Base-by-base conservation (phyloP, 2,888 invertebrate species). In the Tetropium fuscum region DNA sequence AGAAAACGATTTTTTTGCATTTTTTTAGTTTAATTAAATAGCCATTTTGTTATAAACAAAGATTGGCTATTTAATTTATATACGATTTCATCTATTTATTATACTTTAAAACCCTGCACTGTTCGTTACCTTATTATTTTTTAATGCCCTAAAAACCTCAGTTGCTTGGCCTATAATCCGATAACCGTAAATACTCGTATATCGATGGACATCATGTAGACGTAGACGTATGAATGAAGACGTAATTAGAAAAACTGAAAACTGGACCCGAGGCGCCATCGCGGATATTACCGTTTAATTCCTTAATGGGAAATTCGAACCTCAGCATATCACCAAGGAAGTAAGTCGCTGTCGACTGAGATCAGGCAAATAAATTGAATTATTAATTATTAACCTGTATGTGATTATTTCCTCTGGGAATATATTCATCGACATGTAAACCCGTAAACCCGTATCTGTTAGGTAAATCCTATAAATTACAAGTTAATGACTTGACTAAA, bases 371-470 rank as follows among this genome's bases (percentile, higher is more conserved):
- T 51, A 51, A 25, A 40, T 5, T 40, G 27, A 51, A 51, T 51
- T 51, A 27, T 25, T 40, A 51, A 38, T 40, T 40, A 38, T 51
- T 27, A 51, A 27, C 51, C 2, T 3, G 38, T 38, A 25, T 10
- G 34, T 34, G 15, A 40, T 25, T 51, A 27, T 51, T 51, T 51
- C 51, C 51, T 51, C 40, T 51, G 51, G 51, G 51, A 51, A 40
- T 51, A 25, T 6, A 10, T 4, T 22, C 27, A 6, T 11, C 10
- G 2, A 11, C 10, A 2, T 11, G 22, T 20, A n/a, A 8, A n/a
- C n/a, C n/a, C n/a, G 43, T 20, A 10, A 40, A 10, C 19, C 22
- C 5, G 22, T 10, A 20, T 18, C 10, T 18, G 18, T 18, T 6
- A 10, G 51, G 25, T 49, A 38, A 36, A 40, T 27, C 25, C 16